Evolutionary conservation across 2,797 vertebrate species (phyloP).

Genomic region (Octomys mimax): DNA sequence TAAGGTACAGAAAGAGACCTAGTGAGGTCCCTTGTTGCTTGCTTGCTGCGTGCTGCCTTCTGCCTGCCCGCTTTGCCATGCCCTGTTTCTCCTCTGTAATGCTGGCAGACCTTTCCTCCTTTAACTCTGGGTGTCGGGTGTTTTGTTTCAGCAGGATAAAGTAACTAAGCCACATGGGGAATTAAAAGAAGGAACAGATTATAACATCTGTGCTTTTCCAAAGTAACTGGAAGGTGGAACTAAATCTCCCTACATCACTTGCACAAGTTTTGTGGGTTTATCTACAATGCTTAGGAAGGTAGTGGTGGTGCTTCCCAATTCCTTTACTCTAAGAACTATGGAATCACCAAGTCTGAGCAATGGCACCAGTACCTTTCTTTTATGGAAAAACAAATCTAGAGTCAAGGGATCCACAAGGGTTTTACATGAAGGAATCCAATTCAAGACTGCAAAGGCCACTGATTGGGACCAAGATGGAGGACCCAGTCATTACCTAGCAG

Average conservation of each 20-base stretch:
- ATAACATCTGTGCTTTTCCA: not conserved
- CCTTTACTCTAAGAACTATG: not conserved
- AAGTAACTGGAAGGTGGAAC: not conserved
- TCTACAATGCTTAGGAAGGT: not conserved
- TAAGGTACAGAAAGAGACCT: not conserved
- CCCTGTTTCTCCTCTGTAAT: not conserved
- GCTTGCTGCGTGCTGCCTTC: not conserved
- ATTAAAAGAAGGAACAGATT: not conserved
- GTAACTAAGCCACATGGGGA: not conserved
- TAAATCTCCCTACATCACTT: not conserved
- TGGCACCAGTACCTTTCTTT: not conserved
- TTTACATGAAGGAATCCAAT: not conserved
- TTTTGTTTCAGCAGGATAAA: not conserved
- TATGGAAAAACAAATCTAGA: not conserved
- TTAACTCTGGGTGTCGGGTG: not conserved
- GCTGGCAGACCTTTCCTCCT: not conserved
- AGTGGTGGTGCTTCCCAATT: not conserved
- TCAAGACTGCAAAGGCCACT: not conserved
- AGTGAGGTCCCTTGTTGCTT: not conserved
- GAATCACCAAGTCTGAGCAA: not conserved
- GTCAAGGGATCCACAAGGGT: not conserved
- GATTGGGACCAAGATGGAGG: too few relatives aligned
- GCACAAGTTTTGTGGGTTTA: not conserved
- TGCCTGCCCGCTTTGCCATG: not conserved
- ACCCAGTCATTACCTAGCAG: not conserved